Evolutionary conservation across 1,140 invertebrate species (phyloP), one percentile per base, ranked within the genome.

Genomic region (Conus ventricosus): DNA sequence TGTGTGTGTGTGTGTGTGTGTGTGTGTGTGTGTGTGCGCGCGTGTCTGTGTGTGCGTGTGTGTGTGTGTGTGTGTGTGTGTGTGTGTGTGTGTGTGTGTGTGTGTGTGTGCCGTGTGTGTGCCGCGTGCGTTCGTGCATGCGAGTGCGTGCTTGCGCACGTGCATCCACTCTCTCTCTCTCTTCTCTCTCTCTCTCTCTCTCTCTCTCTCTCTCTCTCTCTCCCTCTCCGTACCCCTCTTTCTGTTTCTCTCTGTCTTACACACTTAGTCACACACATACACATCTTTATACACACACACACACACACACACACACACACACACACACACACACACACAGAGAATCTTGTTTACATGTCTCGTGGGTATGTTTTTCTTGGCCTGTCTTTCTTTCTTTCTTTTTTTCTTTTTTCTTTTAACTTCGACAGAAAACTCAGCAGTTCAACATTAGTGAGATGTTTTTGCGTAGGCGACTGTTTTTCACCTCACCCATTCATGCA

Each of bases 121-220:
- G 39, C 15, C n/a, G 15, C 15, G 53, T 55, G 81, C 25, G 5
- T 83, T 54, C 55, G 78, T 51, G 78, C 15, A 27, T 53, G 25
- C 25, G 39, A 39, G 78, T 81, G 78, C 51, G 25, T 81, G 27
- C 23, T 8, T 83, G 53, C 8, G 51, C 55, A 15, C 55, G 81
- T 55, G 23, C 23, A 53, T 55, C 7, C 23, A n/a, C n/a, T n/a
- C n/a, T n/a, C n/a, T n/a, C 20, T 83, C 51, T 55, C 20, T 83
- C 25, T 82, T 80, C 27, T 80, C 27, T 80, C n/a, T 80, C 78
- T 80, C 78, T 80, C 78, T 80, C 78, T 80, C 78, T 80, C n/a
- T 80, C 27, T 80, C 78, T 80, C 25, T 39, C n/a, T 80, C 78
- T 80, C 78, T 80, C 27, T 39, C 78, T 39, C 78, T 39, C 78